Base-by-base conservation (phyloP, 2,888 invertebrate species). In the Drosophila pseudotalamancana region DNA sequence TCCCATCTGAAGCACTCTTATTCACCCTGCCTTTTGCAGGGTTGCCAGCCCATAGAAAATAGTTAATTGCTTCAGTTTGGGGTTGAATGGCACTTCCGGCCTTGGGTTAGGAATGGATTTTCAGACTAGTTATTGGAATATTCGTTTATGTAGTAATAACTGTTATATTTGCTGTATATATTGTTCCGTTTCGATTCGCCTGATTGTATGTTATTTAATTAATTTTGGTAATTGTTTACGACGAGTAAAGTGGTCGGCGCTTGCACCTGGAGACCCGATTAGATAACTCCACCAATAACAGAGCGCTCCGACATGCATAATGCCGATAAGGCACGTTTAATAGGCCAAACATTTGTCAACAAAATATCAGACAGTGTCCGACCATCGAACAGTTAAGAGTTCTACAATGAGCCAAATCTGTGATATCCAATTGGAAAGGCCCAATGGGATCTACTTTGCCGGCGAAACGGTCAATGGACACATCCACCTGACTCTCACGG, bases 391-490 rank as follows among this genome's bases (percentile, higher is more conserved):
- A 34, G 62, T 48, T 11, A 59, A 65, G 53, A 84, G 61, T 45
- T 31, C 21, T 39, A 14, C 29, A 39, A 84, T 87, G 88, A 66
- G 49, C 39, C 59, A 78, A 21, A 43, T 57, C 11, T 88, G 85
- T 29, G 71, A 83, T 8, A 64, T 89, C 5, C 67, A 76, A 32
- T 59, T 90, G 68, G 86, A 90, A 40, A 70, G 80, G 25, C 61
- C 69, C 25, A 64, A 40, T 35, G 77, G 77, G 9, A 57, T 69
- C 40, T 89, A 87, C 55, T 49, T 66, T 5, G 76, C 89, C n/a
- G 89, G 89, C 1, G 88, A 89, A 21, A 75, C 69, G 11, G 68
- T 89, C 23, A 81, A 74, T 29, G 89, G 90, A 0, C 61, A 59
- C 6, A 68, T 89, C 8, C 51, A 61, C 25, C 21, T 81, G 23